Evolutionary conservation across 2,113 vertebrate genomes (phyloP).

Genomic region (Pyxicephalus adspersus): DNA sequence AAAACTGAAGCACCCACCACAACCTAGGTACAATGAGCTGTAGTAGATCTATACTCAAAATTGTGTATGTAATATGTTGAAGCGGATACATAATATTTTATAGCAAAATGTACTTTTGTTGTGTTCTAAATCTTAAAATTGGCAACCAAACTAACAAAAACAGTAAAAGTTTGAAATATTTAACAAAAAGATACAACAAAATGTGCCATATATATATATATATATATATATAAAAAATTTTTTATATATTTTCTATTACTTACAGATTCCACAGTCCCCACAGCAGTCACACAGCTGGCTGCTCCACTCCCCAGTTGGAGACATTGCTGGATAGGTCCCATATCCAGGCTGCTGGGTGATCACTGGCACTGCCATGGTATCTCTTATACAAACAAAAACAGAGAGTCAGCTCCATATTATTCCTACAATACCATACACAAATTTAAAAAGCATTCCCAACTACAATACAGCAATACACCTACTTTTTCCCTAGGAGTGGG

Average conservation of each 20-base stretch:
- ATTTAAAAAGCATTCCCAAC: neutral
- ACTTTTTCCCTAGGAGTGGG: neutral
- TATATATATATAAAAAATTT: no score
- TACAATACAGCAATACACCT: neutral
- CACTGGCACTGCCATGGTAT: constrained; percentile 70
- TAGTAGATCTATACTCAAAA: no score
- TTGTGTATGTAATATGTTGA: no score
- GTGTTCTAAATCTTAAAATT: no score
- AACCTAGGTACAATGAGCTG: no score
- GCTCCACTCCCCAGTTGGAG: constrained; percentile 79
- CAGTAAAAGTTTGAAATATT: no score
- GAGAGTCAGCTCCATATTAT: neutral
- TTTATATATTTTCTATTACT: constrained; percentile 58
- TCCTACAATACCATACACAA: neutral
- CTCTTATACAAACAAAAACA: neutral
- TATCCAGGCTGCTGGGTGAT: constrained; percentile 72
- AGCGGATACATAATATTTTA: no score
- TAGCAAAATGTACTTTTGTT: no score
- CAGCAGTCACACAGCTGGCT: constrained; percentile 75
- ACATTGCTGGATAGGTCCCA: constrained; percentile 73
- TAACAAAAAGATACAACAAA: no score
- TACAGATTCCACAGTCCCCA: constrained; percentile 74
- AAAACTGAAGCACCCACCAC: no score
- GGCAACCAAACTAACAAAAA: no score
- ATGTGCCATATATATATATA: no score